Evolutionary conservation across 2,797 vertebrate genomes (phyloP).

Genomic region (Pseudomugil gertrudae): DNA sequence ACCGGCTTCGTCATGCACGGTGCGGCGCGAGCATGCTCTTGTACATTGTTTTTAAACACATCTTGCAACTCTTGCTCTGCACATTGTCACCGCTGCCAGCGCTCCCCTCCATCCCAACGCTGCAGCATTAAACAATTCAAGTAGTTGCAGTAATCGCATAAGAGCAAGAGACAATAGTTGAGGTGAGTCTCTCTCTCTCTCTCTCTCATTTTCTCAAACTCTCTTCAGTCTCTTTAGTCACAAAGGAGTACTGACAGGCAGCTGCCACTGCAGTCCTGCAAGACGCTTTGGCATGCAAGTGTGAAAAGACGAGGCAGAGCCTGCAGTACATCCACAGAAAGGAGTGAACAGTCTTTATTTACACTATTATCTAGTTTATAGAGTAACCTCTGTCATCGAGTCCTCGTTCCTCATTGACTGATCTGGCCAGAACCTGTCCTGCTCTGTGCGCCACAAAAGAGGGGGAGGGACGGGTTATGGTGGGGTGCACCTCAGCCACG

Average conservation of each 20-base stretch:
- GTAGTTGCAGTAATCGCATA: slow-evolving; percentile 42
- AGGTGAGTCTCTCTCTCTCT: slow-evolving; percentile 44
- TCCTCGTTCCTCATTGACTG: no score
- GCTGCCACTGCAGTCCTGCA: slow-evolving; percentile 64
- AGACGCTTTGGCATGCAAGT: slow-evolving; percentile 24
- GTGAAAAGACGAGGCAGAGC: slow-evolving; percentile 47
- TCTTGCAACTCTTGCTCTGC: slow-evolving; percentile 20
- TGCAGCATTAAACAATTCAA: slow-evolving; percentile 54
- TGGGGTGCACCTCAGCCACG: no score
- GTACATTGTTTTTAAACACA: slow-evolving; percentile 18
- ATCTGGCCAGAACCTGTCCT: no score
- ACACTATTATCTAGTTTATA: slow-evolving; percentile 62
- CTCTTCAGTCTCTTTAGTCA: slow-evolving; percentile 58
- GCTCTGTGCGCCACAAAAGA: no score
- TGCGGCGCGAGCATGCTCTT: slow-evolving; percentile 22
- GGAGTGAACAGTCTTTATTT: slow-evolving; percentile 55
- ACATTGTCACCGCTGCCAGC: slow-evolving; percentile 33
- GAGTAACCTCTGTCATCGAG: slow-evolving; percentile 57
- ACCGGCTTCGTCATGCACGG: slow-evolving; percentile 13
- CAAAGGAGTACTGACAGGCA: slow-evolving; percentile 54
- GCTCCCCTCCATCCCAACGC: slow-evolving; percentile 24
- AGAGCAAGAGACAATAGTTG: slow-evolving; percentile 26
- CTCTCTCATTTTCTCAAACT: slow-evolving; percentile 9
- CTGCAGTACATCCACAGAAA: slow-evolving; percentile 51
- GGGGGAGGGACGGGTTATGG: no score